Evolutionary conservation across 2,797 vertebrate species (phyloP), one percentile per base, ranked within the genome.

Genomic region (Fundulus diaphanus): DNA sequence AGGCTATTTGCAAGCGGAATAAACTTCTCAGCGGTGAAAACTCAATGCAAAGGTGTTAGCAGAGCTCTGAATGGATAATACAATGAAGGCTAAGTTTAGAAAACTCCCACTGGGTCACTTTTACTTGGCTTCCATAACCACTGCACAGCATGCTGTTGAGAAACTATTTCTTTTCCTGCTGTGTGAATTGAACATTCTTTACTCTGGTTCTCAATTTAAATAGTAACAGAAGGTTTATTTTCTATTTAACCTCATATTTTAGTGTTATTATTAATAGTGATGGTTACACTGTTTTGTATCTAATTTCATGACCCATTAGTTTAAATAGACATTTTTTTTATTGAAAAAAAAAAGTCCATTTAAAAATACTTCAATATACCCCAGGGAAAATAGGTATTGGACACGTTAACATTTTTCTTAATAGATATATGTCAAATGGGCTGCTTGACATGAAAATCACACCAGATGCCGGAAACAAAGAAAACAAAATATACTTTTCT

Each of bases 11-110:
- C 66, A 68, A 22, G 66, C 42, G 29, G 66, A 46, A 68, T 42
- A 48, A 68, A 68, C 66, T 46, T 68, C 42, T 29, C 66, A 68
- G n/a, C 27, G 20, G 44, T 68, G 16, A 29, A 68, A 44, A 48
- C 42, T 44, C 66, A 29, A 6, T 65, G 35, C 40, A 35, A 37
- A 40, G 61, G 61, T 65, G 33, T 65, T 65, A 65, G 33, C 33
- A 63, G 33, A 37, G 22, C 61, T 37, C 11, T 37, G 61, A 65
- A 40, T 37, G 35, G 61, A 35, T 65, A 65, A 65, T 35, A 65
- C 33, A 65, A 40, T 65, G 2, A 65, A 40, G 33, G 61, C 61
- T 40, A 65, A 37, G 40, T 65, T 65, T 65, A 65, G 61, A 40
- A 65, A 65, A 37, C 61, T 29, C 42, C 7, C n/a, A 8, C 66